Percentiles rank a stretch among this genome's conserved stretches.
phyloP scores from a whole-genome alignment of 2,797 vertebrate species.

The Melanotaenia trifasciata region DNA sequence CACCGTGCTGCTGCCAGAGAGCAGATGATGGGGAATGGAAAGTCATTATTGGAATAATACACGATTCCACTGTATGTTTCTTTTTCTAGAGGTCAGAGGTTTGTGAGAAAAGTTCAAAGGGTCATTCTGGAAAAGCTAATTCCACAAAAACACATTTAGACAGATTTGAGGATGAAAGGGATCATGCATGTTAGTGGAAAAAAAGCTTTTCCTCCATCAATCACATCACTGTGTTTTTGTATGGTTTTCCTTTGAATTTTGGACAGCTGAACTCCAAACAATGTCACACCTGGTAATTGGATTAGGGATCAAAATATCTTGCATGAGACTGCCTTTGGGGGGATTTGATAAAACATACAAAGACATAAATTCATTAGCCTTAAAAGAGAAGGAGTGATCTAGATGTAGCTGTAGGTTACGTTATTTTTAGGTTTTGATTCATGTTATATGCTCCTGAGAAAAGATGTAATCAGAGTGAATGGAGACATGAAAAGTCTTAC shows the following conservation, averaged over 20 bases:
- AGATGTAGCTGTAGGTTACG: constrained; percentile 20
- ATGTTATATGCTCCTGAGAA: constrained; percentile 13
- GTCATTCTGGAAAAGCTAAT: constrained; percentile 57
- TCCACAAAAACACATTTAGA: constrained; percentile 64
- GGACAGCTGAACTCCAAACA: constrained; percentile 15
- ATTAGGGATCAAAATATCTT: constrained; percentile 51
- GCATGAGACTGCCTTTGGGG: background rate
- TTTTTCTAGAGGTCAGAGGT: constrained; percentile 17
- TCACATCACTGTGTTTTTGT: constrained; percentile 50
- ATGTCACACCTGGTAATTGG: constrained; percentile 52
- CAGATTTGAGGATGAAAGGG: constrained; percentile 59
- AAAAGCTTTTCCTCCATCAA: constrained; percentile 65
- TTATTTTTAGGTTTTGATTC: constrained; percentile 1
- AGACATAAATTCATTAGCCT: constrained; percentile 20
- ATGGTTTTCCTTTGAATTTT: background rate
- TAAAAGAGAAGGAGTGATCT: constrained; percentile 15
- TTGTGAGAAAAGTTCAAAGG: constrained; percentile 26
- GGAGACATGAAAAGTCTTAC: background rate
- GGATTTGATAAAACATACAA: constrained; percentile 26
- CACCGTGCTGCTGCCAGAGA: constrained; percentile 51
- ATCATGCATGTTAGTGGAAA: constrained; percentile 62
- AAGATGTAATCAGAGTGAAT: background rate
- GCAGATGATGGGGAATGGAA: constrained; percentile 51
- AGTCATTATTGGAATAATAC: constrained; percentile 56
- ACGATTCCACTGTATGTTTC: constrained; percentile 37